Conservation (phyloP, 2,888 invertebrate genomes). For the Cotesia congregata region DNA sequence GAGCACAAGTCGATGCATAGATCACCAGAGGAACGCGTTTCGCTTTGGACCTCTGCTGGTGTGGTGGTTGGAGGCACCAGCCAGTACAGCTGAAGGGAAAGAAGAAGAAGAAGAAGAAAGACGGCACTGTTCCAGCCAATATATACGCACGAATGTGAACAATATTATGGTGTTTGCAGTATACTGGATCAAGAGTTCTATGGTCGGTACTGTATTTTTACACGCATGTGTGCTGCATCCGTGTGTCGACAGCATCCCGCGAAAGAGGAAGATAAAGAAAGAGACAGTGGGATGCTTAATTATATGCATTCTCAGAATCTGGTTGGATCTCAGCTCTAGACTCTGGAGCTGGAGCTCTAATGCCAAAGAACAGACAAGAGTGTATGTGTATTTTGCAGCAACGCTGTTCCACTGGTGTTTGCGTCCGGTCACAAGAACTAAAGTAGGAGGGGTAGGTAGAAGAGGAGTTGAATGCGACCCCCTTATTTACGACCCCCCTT, state of each 20-base stretch:
- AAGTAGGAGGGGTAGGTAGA: slow-evolving; percentile 39
- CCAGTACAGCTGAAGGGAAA: slow-evolving; percentile 16
- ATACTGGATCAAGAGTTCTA: neutral
- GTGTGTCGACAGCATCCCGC: slow-evolving; percentile 30
- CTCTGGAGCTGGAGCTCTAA: slow-evolving; percentile 45
- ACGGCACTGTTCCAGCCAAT: slow-evolving; percentile 12
- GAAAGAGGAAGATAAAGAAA: neutral
- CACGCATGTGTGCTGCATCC: slow-evolving; percentile 33
- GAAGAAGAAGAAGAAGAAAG: slow-evolving; percentile 4
- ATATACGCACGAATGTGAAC: neutral
- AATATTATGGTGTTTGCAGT: neutral
- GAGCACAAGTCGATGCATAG: slow-evolving; percentile 39
- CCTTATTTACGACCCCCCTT: slow-evolving; percentile 56
- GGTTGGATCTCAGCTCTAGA: slow-evolving; percentile 53
- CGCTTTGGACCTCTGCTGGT: neutral
- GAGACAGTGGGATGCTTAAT: slow-evolving; percentile 58
- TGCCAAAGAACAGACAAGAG: slow-evolving; percentile 42
- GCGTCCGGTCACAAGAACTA: slow-evolving; percentile 43
- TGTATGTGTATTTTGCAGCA: slow-evolving; percentile 52
- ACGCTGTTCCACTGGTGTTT: slow-evolving; percentile 48
- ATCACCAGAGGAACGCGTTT: slow-evolving; percentile 29
- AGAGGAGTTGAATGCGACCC: slow-evolving; percentile 38
- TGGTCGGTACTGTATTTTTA: slow-evolving; percentile 17
- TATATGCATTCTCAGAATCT: slow-evolving; percentile 66
- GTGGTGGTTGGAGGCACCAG: neutral